Conservation (phyloP, 1,140 invertebrate species). For the Stegodyphus mimosarum region DNA sequence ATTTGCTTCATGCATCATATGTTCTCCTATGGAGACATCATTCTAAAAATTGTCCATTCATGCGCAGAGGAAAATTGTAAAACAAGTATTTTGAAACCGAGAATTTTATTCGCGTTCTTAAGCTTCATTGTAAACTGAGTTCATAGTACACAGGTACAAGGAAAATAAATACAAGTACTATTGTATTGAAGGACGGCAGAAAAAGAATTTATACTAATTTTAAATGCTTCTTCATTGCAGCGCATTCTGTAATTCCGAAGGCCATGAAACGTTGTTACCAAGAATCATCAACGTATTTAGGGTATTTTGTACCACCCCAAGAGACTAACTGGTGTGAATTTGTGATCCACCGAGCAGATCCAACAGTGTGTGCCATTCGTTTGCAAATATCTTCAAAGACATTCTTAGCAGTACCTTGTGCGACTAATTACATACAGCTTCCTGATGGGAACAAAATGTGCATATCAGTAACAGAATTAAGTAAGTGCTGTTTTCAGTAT, state of each 20-base stretch:
- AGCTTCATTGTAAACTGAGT: too few relatives aligned
- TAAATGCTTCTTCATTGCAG: not conserved
- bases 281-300: slow-evolving; percentile 8
- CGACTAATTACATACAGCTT: slow-evolving; percentile 20
- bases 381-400: slow-evolving; percentile 18
- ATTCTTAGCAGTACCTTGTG: slow-evolving; percentile 20
- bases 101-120: too few relatives aligned
- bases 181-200: too few relatives aligned
- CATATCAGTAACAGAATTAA: slow-evolving; percentile 18
- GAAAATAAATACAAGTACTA: too few relatives aligned
- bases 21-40: too few relatives aligned
- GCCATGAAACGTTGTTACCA: slow-evolving; percentile 29
- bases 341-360: slow-evolving; percentile 16
- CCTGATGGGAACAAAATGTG: slow-evolving; percentile 39
- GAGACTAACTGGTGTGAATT: slow-evolving; percentile 7
- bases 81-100: too few relatives aligned
- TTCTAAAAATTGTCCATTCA: too few relatives aligned
- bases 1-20: too few relatives aligned
- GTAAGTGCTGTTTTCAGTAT: not conserved
- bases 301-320: slow-evolving; percentile 2
- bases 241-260: not conserved
- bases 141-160: too few relatives aligned
- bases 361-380: slow-evolving; percentile 7
- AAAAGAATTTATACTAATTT: not conserved
- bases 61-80: too few relatives aligned